Base-by-base conservation (phyloP, 2,888 invertebrate genomes). In the Dolichomitus sp. region DNA sequence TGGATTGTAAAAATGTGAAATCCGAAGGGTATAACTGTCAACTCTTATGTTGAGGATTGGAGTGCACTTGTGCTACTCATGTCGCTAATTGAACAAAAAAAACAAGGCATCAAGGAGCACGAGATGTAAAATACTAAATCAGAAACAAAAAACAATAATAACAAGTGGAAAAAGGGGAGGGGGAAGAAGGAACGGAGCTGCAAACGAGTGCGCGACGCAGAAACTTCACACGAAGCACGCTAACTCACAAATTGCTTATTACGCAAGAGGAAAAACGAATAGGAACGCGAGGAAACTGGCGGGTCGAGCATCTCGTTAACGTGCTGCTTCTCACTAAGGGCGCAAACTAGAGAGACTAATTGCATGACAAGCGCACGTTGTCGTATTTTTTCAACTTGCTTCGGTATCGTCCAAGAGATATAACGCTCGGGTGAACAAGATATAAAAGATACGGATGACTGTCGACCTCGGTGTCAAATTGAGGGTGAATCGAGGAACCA, bases 301-400 rank as follows among this genome's bases (percentile, higher is more conserved):
- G 85, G 59, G 78, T 83, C 48, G 84, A 83, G 85, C 79, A 81
- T 84, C 88, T 88, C 85, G 87, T 89, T 89, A 88, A 83, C 77
- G 80, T 77, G 27, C 61, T 70, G 69, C 74, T 80, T 80, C 73
- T 72, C 66, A 17, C 70, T 59, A 42, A 61, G 66, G 72, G 54
- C 59, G 50, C 80, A 77, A 73, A 61, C 45, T 27, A 69, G 57
- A 54, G 72, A 78, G 77, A 73, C 73, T 81, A 77, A 81, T 81
- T 81, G 73, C 77, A 78, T 42, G 81, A 78, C 77, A 81, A 78
- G 54, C 77, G 52, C 77, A 63, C 77, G 68, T 73, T 73, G 77
- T 42, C 48, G 68, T 37, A 30, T 69, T 54, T 81, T 77, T 72
- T 69, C 69, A 63, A 30, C 40, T 52, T 63, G 17, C 59, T 14